phyloP scores from a whole-genome alignment of 2,888 invertebrate species.

The Lycocerus yunnanus region DNA sequence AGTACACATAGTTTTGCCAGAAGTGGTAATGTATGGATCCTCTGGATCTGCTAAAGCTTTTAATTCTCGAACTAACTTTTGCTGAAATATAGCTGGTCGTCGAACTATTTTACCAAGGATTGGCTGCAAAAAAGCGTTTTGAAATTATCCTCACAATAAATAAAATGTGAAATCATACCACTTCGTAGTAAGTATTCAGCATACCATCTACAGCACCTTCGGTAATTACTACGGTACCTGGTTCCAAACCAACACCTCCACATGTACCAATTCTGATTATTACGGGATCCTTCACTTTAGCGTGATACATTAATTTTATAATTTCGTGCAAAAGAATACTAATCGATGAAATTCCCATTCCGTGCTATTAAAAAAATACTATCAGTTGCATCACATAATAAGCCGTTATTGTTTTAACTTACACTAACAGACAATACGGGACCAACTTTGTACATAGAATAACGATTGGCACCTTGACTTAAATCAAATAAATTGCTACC shows the following conservation, averaged over 20 bases:
- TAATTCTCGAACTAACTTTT: slow-evolving; percentile 79
- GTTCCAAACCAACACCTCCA: slow-evolving; percentile 90
- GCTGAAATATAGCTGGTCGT: slow-evolving; percentile 84
- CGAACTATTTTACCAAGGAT: slow-evolving; percentile 82
- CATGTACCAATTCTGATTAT: slow-evolving; percentile 95
- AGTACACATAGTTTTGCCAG: slow-evolving; percentile 94
- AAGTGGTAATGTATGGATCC: slow-evolving; percentile 84
- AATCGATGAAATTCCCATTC: slow-evolving; percentile 97
- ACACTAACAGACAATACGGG: slow-evolving; percentile 84
- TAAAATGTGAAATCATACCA: slow-evolving; percentile 63
- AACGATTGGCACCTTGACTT: slow-evolving; percentile 88
- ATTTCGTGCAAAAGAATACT: slow-evolving; percentile 95
- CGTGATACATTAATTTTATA: slow-evolving; percentile 95
- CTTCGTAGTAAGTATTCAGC: slow-evolving; percentile 77
- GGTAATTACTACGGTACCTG: slow-evolving; percentile 92
- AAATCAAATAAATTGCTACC: slow-evolving; percentile 88
- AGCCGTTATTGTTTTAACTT: slow-evolving; percentile 55
- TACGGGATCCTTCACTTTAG: slow-evolving; percentile 82
- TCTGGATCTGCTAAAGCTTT: slow-evolving; percentile 73
- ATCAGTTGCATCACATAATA: not conserved
- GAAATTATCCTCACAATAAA: not conserved
- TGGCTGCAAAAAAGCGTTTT: slow-evolving; percentile 60
- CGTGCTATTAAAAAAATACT: slow-evolving; percentile 73
- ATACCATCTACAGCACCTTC: slow-evolving; percentile 91
- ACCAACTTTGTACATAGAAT: slow-evolving; percentile 95